Evolutionary conservation across 2,888 invertebrate genomes (phyloP), one percentile per base, ranked within the genome.

Genomic region (Cacoxenus indagator): DNA sequence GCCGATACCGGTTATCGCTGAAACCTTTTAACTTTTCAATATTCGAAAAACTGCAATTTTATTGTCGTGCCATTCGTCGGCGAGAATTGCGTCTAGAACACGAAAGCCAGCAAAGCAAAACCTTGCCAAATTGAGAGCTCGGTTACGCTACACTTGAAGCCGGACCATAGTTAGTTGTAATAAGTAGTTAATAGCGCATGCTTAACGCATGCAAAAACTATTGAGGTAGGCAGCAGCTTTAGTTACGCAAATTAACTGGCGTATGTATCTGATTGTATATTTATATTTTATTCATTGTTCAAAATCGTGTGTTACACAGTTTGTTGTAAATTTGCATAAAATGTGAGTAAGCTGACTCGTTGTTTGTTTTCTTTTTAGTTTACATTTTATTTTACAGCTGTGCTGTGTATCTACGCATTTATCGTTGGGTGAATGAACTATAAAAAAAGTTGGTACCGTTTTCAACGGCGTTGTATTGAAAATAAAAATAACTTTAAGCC

Each of bases 351-450:
- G n/a, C n/a, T n/a, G n/a, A n/a, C 9, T 31, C 9, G 17, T 46
- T 46, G 3, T 55, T 55, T 55, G 26, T 55, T 55, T 26, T 26
- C 2, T 31, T 54, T 54, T 54, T 54, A 14, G 22, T 54, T 24
- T 22, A 27, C 48, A 43, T 46, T 0, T 24, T 22, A 11, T 4
- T 24, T 62, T 43, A 14, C 48, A 75, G 72, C 67, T 65, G 68
- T 81, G 5, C 31, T 31, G 31, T 31, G 31, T 31, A 31, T 31
- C 31, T 81, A 79, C 76, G 75, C 79, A 79, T 77, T 78, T 69
- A 69, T 81, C 78, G 67, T 64, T 73, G 72, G 79, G 70, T 69
- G 77, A 76, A 75, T 78, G 78, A 80, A 79, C 79, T 72, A 51
- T 27, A 48, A 55, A 72, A 69, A 75, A 70, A 61, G n/a, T n/a